A percentile compares a stretch with the other conserved stretches of the same genome.
Conservation (phyloP, 2,888 invertebrate species). For the Carpatolechia fugitivella region DNA sequence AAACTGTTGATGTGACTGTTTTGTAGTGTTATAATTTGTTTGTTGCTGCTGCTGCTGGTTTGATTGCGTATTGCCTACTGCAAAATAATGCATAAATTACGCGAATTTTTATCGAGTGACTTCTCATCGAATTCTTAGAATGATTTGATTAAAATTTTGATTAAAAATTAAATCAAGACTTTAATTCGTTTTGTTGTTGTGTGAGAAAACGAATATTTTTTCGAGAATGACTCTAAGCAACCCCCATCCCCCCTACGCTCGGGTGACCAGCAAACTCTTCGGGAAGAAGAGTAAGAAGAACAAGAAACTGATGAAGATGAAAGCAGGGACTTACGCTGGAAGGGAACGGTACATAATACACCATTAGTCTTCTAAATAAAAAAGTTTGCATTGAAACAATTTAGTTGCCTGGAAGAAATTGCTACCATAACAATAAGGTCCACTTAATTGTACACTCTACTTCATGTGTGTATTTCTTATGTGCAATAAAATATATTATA, state of each 20-base stretch:
- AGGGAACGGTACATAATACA: slow-evolving; percentile 66
- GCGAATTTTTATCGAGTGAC: not conserved
- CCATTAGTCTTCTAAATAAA: too few species aligned
- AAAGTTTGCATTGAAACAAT: too few species aligned
- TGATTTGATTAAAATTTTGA: not conserved
- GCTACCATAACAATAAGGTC: too few species aligned
- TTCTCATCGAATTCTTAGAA: not conserved
- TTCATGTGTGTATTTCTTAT: too few species aligned
- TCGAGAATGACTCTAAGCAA: slow-evolving; percentile 58
- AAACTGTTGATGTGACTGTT: not conserved
- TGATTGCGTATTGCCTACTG: slow-evolving; percentile 17
- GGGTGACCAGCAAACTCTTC: slow-evolving; percentile 62
- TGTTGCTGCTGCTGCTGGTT: too few species aligned
- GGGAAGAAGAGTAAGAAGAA: slow-evolving; percentile 68
- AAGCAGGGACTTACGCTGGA: slow-evolving; percentile 61
- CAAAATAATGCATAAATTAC: not conserved
- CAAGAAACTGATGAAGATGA: slow-evolving; percentile 53
- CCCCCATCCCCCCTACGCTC: slow-evolving; percentile 50
- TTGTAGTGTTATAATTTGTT: too few species aligned
- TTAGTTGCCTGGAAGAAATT: too few species aligned
- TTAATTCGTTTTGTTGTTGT: not conserved
- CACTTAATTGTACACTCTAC: too few species aligned
- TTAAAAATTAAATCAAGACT: not conserved
- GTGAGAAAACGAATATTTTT: slow-evolving; percentile 2
- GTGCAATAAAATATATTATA: too few species aligned